phyloP scores from a whole-genome alignment of 2,113 vertebrate species.

The Serranochromis macrocephalus region DNA sequence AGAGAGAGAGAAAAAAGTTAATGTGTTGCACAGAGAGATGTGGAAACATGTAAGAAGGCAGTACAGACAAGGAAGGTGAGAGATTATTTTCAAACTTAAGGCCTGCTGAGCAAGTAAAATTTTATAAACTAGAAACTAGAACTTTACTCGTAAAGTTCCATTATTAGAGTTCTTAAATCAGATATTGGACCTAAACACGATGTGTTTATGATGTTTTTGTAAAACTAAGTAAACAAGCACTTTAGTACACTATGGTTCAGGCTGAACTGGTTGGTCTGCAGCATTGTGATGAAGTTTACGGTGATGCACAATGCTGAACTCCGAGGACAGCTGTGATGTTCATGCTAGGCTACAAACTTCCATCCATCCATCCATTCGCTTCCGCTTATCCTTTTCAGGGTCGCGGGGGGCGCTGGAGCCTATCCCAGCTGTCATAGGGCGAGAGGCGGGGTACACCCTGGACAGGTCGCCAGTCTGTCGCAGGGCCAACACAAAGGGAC shows the following conservation, averaged over 20 bases:
- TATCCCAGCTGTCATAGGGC: too few relatives aligned
- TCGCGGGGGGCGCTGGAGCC: too few relatives aligned
- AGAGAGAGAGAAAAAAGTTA: neutral
- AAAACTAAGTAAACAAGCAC: neutral
- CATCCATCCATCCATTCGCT: too few relatives aligned
- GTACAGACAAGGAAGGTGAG: neutral
- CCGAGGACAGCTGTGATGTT: neutral
- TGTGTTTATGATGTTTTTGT: neutral
- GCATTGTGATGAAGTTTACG: neutral
- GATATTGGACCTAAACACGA: accelerated
- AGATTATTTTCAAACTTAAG: neutral
- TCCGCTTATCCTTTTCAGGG: too few relatives aligned
- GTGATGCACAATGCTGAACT: neutral
- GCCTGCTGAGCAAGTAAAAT: neutral
- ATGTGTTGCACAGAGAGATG: neutral
- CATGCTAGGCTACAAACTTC: neutral
- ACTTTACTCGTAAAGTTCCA: accelerated
- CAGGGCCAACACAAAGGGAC: too few relatives aligned
- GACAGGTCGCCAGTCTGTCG: too few relatives aligned
- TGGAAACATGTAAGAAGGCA: neutral
- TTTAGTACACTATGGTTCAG: neutral
- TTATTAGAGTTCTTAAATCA: neutral
- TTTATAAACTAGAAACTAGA: neutral
- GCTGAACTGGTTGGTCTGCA: neutral
- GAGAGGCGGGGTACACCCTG: too few relatives aligned